Percentiles rank a stretch among this genome's conserved stretches.
Conservation (phyloP, 2,797 vertebrate species). For the Sciaenops ocellatus region DNA sequence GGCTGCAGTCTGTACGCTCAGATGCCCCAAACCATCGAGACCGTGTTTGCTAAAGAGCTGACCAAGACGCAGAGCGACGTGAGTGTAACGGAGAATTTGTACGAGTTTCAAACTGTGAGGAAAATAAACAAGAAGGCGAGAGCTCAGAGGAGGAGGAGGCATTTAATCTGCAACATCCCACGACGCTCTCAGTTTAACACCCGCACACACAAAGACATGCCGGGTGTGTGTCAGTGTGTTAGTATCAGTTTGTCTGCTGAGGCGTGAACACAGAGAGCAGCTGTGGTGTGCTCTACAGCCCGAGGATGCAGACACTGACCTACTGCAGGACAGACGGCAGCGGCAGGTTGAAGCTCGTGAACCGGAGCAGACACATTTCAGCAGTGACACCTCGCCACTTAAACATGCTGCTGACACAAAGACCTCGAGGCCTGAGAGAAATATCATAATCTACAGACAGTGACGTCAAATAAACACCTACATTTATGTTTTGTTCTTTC, state of each 20-base stretch:
- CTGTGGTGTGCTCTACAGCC: conserved; percentile 54
- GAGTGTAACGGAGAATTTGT: conserved; percentile 35
- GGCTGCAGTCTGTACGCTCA: conserved; percentile 80
- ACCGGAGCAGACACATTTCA: background rate
- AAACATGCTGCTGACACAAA: too few relatives aligned
- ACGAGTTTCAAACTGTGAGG: background rate
- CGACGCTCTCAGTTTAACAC: background rate
- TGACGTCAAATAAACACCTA: too few relatives aligned
- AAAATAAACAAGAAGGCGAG: background rate
- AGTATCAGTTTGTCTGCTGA: conserved; percentile 34
- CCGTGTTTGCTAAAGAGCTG: conserved; percentile 90
- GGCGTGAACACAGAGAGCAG: conserved; percentile 55
- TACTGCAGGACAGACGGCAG: conserved; percentile 26
- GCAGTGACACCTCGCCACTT: too few relatives aligned
- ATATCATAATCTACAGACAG: too few relatives aligned
- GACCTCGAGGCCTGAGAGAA: too few relatives aligned
- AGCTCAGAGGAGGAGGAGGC: background rate
- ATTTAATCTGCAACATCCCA: conserved; percentile 3
- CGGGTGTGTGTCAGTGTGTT: background rate
- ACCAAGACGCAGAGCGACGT: conserved; percentile 92
- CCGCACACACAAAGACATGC: background rate
- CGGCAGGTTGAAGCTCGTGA: conserved; percentile 10
- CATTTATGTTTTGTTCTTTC: too few relatives aligned
- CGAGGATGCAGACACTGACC: conserved; percentile 66
- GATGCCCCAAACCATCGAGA: conserved; percentile 97